Base-by-base conservation (phyloP, 2,797 vertebrate species). In the Danio albolineatus region DNA sequence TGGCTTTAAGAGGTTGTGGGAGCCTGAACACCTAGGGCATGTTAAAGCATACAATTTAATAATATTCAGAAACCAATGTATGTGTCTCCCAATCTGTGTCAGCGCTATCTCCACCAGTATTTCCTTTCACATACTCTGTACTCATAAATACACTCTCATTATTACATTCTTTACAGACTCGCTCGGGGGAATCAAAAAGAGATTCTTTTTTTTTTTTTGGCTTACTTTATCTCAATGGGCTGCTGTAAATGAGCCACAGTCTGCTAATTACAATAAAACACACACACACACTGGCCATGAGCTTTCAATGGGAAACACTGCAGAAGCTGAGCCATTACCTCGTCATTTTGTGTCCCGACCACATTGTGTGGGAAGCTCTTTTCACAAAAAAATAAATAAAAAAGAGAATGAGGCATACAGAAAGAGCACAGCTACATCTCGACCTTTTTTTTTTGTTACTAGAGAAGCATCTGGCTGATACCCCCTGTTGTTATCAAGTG, bases 301-400 rank as follows among this genome's bases (percentile, higher is more conserved):
- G 66, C 19, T 6, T 19, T 79, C 67, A 53, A 39, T 59, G 19
- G 56, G 65, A 78, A 43, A 59, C 76, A 51, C 48, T 44, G 67
- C 48, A 43, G 19, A 21, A 49, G 53, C 36, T 53, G 71, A 43
- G 67, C 46, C 77, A 71, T 73, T 79, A 56, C 56, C 66, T 51
- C 19, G 38, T 78, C 39, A 51, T 61, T 28, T 53, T 78, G 77
- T 73, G 83, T 85, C 86, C 86, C 77, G 86, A 87, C 82, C 81
- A 87, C 86, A 88, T 86, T 85, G 87, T 87, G 82, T 87, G 84
- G 82, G 83, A 85, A 88, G 88, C 73, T 72, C 86, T 84, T 87
- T 85, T 78, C n/a, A 62, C 49, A 65, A 38, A 70, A 43, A n/a
- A 59, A 17, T 84, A 76, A 13, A 62, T 41, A 65, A 70, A 43